These are phyloP conservation scores for Actinia tenebrosa DNA, from an alignment of 64 coral and sea anemone genomes.

Conservation along the genomic window DNA sequence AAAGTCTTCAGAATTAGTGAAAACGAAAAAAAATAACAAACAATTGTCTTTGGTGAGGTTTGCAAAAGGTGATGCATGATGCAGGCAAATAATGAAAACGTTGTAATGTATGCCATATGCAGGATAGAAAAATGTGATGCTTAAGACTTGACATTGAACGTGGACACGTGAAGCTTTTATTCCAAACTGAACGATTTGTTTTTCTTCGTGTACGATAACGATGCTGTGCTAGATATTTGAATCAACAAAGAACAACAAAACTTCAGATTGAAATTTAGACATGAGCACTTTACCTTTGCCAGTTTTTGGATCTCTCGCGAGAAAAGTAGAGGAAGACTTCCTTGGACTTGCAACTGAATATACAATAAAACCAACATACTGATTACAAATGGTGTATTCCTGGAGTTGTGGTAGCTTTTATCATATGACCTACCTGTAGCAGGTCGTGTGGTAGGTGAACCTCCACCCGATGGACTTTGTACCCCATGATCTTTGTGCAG, in stretches of 20 bases:
- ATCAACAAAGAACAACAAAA: not conserved
- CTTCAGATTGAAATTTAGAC: not conserved
- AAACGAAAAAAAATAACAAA: too few relatives aligned
- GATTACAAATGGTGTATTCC: not conserved
- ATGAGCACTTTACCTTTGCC: conserved; percentile 73
- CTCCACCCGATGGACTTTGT: conserved; percentile 31
- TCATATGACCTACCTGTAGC: not conserved
- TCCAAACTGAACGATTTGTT: not conserved
- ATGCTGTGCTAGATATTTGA: too few relatives aligned
- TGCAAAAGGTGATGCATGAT: too few relatives aligned
- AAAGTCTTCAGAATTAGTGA: too few relatives aligned
- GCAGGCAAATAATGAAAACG: too few relatives aligned
- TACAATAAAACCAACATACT: not conserved
- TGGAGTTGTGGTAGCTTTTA: not conserved
- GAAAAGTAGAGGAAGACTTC: conserved; percentile 40
- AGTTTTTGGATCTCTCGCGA: conserved; percentile 85
- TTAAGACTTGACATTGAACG: too few relatives aligned
- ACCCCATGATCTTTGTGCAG: conserved; percentile 37
- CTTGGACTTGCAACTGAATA: conserved; percentile 72
- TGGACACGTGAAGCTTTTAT: too few relatives aligned
- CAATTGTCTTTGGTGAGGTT: too few relatives aligned
- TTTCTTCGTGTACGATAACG: too few relatives aligned
- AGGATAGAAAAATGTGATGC: too few relatives aligned
- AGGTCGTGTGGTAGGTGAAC: conserved; percentile 26
- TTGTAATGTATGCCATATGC: too few relatives aligned